These are phyloP conservation scores for Spea bombifrons DNA, from an alignment of 2,113 vertebrate species.

Conservation along the genomic window DNA sequence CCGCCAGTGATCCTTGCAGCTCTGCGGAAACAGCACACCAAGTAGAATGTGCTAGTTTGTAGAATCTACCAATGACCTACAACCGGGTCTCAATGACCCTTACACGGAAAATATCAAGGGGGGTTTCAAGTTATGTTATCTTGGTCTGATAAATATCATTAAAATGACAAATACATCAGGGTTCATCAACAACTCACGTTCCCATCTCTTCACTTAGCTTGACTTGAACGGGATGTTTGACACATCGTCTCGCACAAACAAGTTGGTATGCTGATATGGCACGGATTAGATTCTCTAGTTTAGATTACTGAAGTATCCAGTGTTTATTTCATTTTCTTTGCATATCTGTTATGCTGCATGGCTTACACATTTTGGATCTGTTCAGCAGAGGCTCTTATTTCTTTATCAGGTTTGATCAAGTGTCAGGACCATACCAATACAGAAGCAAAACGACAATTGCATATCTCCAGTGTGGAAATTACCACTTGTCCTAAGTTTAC, in stretches of 20 bases:
- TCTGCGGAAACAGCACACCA: neutral
- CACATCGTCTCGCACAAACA: slow-evolving; percentile 16
- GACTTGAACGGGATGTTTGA: slow-evolving; percentile 12
- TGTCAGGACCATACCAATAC: no score
- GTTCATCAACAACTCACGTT: no score
- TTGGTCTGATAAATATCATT: no score
- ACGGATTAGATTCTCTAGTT: slow-evolving; percentile 9
- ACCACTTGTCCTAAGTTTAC: no score
- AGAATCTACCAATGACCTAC: neutral
- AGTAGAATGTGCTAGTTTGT: neutral
- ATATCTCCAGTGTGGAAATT: no score
- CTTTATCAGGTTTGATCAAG: no score
- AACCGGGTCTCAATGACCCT: no score
- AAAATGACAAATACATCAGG: no score
- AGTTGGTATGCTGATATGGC: slow-evolving; percentile 2
- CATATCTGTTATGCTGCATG: slow-evolving; percentile 10
- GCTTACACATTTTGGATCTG: slow-evolving; percentile 14
- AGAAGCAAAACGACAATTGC: no score
- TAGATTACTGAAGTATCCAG: neutral
- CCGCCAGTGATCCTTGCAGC: neutral
- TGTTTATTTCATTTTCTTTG: neutral
- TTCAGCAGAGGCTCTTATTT: neutral
- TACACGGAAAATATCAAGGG: no score
- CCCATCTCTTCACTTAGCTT: slow-evolving; percentile 24
- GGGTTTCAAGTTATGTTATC: no score